Conservation (phyloP, 1,140 invertebrate species). For the Calosoma granatense region DNA sequence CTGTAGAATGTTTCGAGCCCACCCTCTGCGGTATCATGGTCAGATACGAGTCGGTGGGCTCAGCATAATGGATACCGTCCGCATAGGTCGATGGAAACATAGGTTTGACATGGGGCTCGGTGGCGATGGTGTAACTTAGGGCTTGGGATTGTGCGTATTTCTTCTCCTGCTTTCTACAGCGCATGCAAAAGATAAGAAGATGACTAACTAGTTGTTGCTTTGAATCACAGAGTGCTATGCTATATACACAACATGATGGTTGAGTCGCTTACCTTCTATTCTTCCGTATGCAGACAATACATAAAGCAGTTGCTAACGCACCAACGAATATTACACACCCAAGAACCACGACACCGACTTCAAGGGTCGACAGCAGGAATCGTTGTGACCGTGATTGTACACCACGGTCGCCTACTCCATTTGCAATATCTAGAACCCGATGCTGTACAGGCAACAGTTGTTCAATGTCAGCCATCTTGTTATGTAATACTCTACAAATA, state of each 20-base stretch:
- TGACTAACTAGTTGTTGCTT: too few species aligned
- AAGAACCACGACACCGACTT: conserved; percentile 66
- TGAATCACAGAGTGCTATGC: too few species aligned
- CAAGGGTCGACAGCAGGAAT: conserved; percentile 56
- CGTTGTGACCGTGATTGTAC: conserved; percentile 35
- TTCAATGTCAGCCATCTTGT: conserved; percentile 48
- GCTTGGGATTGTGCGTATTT: conserved; percentile 23
- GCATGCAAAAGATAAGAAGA: neutral
- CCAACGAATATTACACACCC: conserved; percentile 69
- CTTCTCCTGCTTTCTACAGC: conserved; percentile 14
- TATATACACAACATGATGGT: too few species aligned
- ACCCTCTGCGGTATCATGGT: neutral
- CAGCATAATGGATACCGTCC: conserved; percentile 27
- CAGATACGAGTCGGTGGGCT: conserved; percentile 16
- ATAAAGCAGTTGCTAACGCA: conserved; percentile 63
- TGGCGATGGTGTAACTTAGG: conserved; percentile 23
- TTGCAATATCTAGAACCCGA: conserved; percentile 44
- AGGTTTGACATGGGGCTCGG: conserved; percentile 22
- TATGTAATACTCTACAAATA: conserved; percentile 44
- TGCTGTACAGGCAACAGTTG: conserved; percentile 43
- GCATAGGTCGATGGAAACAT: conserved; percentile 25
- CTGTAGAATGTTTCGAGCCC: neutral
- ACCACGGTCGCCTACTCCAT: conserved; percentile 28
- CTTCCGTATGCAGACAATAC: conserved; percentile 57
- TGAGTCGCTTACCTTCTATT: conserved; percentile 39